Conservation (phyloP, 2,888 invertebrate genomes). For the Cataglyphis albicans region DNA sequence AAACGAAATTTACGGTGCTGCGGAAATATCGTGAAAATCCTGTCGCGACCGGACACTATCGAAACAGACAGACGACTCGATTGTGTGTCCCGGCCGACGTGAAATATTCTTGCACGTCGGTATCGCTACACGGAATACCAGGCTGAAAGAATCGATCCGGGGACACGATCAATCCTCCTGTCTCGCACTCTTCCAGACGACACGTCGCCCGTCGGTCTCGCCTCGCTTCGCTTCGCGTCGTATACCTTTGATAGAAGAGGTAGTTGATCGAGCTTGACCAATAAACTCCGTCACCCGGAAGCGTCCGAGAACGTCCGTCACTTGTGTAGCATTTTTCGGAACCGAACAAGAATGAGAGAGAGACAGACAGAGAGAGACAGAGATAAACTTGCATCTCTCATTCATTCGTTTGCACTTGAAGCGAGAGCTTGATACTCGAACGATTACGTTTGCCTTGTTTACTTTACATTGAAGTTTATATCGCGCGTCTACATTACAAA, state of each 20-base stretch:
- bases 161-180: slow-evolving; percentile 10
- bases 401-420: neutral
- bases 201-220: slow-evolving; percentile 8
- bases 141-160: neutral
- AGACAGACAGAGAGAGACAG: too few relatives aligned
- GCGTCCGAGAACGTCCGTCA: neutral
- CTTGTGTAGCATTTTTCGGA: neutral
- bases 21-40: neutral
- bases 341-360: neutral
- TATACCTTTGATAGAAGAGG: neutral
- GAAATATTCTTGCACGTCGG: neutral
- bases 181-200: slow-evolving; percentile 27
- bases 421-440: neutral
- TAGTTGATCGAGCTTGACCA: neutral
- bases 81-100: neutral
- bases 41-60: neutral
- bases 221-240: neutral
- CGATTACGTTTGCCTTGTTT: neutral
- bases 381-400: neutral
- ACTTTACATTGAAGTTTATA: neutral
- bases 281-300: slow-evolving; percentile 32
- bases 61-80: slow-evolving; percentile 7
- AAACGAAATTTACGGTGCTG: neutral
- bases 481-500: neutral
- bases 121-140: neutral